Evolutionary conservation across 2,113 vertebrate species (phyloP), one percentile per base, ranked within the genome.

Genomic region (Hystrix brachyura): DNA sequence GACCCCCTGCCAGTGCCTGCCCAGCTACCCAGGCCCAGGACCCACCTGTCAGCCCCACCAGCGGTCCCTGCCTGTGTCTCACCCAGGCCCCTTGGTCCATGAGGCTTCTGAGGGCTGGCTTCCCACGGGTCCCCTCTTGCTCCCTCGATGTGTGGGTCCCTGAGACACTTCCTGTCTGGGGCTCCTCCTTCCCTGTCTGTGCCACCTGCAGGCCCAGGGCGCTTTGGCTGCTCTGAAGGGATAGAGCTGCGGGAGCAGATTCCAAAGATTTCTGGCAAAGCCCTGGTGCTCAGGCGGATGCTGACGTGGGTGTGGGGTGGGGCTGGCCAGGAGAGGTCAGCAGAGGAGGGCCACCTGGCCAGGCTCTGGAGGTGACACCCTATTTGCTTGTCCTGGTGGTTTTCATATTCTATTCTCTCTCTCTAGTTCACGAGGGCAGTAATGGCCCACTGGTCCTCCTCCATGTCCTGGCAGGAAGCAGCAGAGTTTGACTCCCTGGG

Each of bases 181-280:
- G 4, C 8, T 19, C 60, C 1, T 34, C 55, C 15, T 59, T 0
- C 2, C 2, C 53, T 0, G 25, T 6, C 17, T 4, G 13, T 3
- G 25, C 3, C 0, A 1, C 46, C 23, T 12, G 32, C 0, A 0
- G 32, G 55, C 53, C 25, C 11, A 76, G 27, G 2, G 11, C 23
- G 3, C 43, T 0, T 2, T 34, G 9, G 72, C 5, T 23, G 34
- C 21, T 46, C 46, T 17, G 23, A 27, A 62, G 3, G 14, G 10
- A 19, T 34, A 3, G 2, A 0, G 0, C 13, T 18, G 12, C 0
- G 8, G 82, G 71, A 64, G 23, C 29, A 17, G 32, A 78, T 72
- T 71, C 38, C 4, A 12, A 27, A 72, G 65, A 25, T 67, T 60
- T 84, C 88, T 76, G 78, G 7, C 1, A n/a, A 57, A 25, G 71